Conservation (phyloP, 2,797 vertebrate genomes). For the Acanthopagrus latus region DNA sequence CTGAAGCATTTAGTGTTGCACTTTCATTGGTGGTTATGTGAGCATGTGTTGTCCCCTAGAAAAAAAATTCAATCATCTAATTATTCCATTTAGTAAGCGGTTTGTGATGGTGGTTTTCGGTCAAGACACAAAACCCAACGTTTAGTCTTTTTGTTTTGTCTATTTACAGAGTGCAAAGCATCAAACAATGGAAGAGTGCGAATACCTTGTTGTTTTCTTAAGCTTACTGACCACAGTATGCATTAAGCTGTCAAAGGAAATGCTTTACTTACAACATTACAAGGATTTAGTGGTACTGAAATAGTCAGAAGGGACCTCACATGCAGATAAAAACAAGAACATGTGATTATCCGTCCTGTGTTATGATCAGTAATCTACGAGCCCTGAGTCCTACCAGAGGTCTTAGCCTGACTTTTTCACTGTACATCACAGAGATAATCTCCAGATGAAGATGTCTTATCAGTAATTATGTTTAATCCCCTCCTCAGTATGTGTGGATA, state of each 20-base stretch:
- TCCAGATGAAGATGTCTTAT: constrained; percentile 57
- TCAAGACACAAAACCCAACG: constrained; percentile 22
- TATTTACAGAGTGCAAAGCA: constrained; percentile 16
- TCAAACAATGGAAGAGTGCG: constrained; percentile 6
- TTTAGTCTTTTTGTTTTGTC: constrained; percentile 36
- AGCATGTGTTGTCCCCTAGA: constrained; percentile 14
- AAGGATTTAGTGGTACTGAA: constrained; percentile 2
- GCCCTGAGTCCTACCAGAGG: constrained; percentile 36
- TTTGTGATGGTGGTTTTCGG: constrained; percentile 43
- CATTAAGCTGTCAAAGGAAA: constrained; percentile 17
- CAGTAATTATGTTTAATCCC: constrained; percentile 71
- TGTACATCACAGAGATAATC: constrained; percentile 69
- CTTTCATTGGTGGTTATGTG: constrained; percentile 29
- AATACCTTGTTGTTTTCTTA: constrained; percentile 25
- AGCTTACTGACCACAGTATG: constrained; percentile 8
- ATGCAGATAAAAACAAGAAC: constrained; percentile 14
- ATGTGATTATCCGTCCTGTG: constrained; percentile 40
- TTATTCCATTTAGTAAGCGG: constrained; percentile 33
- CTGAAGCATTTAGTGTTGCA: constrained; percentile 15
- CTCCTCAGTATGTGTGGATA: constrained; percentile 41
- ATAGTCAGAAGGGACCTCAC: constrained; percentile 1
- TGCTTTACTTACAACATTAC: neutral
- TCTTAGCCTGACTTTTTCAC: constrained; percentile 37
- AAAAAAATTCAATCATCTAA: constrained; percentile 35
- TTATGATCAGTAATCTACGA: constrained; percentile 40